phyloP scores from a whole-genome alignment of 2,113 vertebrate species.

The Speoplatyrhinus poulsoni region DNA sequence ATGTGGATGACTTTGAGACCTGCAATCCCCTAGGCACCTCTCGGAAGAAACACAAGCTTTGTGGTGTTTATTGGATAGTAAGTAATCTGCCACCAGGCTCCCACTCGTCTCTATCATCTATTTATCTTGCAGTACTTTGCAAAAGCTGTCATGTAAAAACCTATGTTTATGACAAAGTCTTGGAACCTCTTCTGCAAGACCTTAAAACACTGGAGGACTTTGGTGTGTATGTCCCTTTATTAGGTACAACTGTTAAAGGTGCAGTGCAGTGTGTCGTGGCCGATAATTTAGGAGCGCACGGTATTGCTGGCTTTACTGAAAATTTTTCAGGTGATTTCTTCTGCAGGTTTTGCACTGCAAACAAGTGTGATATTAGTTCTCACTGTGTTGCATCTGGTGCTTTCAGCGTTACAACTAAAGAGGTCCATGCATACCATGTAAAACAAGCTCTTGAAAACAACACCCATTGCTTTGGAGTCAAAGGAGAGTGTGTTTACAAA shows the following conservation, averaged over 20 bases:
- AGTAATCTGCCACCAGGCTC: no score
- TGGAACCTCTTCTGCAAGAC: slow-evolving; percentile 10
- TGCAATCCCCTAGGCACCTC: no score
- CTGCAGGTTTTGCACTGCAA: slow-evolving; percentile 23
- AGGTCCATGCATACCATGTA: slow-evolving; percentile 13
- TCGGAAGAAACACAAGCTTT: no score
- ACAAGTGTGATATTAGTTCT: neutral
- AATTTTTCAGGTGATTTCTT: slow-evolving; percentile 16
- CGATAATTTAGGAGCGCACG: slow-evolving; percentile 23
- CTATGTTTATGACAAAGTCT: slow-evolving; percentile 18
- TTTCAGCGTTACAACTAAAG: slow-evolving; percentile 30
- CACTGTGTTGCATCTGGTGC: slow-evolving; percentile 28
- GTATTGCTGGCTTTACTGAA: slow-evolving; percentile 23
- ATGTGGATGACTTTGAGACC: no score
- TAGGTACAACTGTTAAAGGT: neutral
- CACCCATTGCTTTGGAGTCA: slow-evolving; percentile 8
- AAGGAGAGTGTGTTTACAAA: neutral
- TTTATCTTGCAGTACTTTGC: neutral
- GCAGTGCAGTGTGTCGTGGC: slow-evolving; percentile 12
- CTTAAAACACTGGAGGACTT: slow-evolving; percentile 11
- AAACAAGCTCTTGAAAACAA: slow-evolving; percentile 16
- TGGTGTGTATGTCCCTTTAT: slow-evolving; percentile 8
- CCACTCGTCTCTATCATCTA: no score
- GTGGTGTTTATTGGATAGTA: no score
- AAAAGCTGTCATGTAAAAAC: neutral